Conservation (phyloP, 2,797 vertebrate genomes). For the Delichon dasypus region DNA sequence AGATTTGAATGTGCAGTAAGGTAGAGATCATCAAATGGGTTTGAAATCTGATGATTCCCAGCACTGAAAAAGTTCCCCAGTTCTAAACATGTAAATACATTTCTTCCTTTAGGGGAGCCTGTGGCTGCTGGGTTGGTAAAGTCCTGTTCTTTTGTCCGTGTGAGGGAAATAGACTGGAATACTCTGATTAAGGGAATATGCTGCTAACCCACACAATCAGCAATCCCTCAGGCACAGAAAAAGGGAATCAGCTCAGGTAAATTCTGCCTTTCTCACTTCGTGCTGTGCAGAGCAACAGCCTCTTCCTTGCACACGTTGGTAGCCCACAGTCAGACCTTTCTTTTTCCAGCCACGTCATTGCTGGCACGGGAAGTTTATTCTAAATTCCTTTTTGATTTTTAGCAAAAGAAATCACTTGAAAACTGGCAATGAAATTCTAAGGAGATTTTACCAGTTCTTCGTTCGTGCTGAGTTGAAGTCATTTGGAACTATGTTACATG, state of each 20-base stretch:
- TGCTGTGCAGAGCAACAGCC: not conserved
- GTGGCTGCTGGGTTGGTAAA: constrained; percentile 17
- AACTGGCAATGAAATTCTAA: constrained; percentile 17
- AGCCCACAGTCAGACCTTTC: not conserved
- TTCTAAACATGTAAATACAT: not conserved
- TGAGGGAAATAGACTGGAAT: not conserved
- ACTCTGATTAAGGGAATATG: not conserved
- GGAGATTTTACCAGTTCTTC: constrained; percentile 48
- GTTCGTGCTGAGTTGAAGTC: constrained; percentile 51
- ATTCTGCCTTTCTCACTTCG: not conserved
- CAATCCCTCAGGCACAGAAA: not conserved
- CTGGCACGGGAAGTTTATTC: not conserved
- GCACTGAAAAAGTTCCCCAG: not conserved
- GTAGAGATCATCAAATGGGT: not conserved
- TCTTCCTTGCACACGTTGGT: constrained; percentile 13
- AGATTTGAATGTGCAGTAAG: not conserved
- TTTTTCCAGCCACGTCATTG: not conserved
- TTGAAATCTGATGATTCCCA: not conserved
- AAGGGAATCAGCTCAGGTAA: not conserved
- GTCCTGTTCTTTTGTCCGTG: not conserved
- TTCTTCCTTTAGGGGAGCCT: constrained; percentile 3
- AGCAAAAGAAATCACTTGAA: constrained; percentile 7
- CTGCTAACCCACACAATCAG: not conserved
- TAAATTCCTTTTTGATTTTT: constrained; percentile 35
- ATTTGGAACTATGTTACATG: constrained; percentile 46